Evolutionary conservation across 1,140 invertebrate species (phyloP).

Genomic region (Ceratosolen fusciceps): DNA sequence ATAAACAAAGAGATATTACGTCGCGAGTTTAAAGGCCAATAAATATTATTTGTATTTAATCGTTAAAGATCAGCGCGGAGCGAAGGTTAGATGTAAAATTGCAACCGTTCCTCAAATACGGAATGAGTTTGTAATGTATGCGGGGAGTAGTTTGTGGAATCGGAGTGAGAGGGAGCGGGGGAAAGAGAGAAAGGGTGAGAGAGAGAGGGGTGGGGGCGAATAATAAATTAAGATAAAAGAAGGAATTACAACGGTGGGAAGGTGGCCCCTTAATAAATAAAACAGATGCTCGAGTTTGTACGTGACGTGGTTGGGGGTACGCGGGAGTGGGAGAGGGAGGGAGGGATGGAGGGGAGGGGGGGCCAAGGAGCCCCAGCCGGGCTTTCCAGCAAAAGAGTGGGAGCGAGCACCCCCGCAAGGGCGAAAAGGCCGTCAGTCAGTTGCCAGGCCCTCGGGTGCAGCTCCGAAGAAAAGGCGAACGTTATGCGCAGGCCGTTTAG

Average conservation of each 20-base stretch:
- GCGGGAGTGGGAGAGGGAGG: no score
- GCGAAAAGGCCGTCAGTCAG: background rate
- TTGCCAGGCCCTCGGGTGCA: background rate
- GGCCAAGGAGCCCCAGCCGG: background rate
- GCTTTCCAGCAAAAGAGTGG: background rate
- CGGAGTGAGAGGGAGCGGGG: no score
- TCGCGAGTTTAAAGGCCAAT: background rate
- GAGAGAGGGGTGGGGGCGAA: no score
- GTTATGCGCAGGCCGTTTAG: background rate
- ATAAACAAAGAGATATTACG: background rate
- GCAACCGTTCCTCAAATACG: background rate
- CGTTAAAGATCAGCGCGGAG: background rate
- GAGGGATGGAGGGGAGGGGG: no score
- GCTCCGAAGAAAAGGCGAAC: background rate
- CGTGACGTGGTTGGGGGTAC: no score
- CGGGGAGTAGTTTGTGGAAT: no score
- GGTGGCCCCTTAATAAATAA: slow-evolving; percentile 11
- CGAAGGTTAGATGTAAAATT: background rate
- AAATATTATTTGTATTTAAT: background rate
- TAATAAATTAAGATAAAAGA: slow-evolving; percentile 8
- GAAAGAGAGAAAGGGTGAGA: no score
- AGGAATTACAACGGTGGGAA: background rate
- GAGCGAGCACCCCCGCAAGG: background rate
- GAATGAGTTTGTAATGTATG: background rate
- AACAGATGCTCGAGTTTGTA: slow-evolving; percentile 17